Evolutionary conservation across 2,888 invertebrate species (phyloP), one percentile per base, ranked within the genome.

Genomic region (Papilio elwesi): DNA sequence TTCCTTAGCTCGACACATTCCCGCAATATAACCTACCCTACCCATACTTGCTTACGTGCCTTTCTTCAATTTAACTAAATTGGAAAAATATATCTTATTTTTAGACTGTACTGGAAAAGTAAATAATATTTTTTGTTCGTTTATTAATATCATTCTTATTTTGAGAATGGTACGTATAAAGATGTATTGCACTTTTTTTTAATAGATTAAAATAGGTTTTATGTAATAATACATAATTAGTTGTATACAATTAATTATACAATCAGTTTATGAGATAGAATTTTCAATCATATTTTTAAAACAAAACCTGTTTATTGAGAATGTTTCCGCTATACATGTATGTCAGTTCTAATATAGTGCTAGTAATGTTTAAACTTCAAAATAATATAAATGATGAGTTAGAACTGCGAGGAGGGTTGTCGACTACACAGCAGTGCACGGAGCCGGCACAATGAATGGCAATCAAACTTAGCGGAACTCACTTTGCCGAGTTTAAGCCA

Each of bases 381-480:
- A 26, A 68, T 64, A 8, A 59, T 48, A 73, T 53, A 70, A 68
- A 64, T 66, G 51, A 74, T 69, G 57, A 48, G 49, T 64, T 55
- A 26, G 15, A 66, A 74, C 13, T 49, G 26, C 47, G 15, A 16
- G 15, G 36, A 26, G 53, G 57, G 62, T 13, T 43, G 52, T 59
- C 47, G 43, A 57, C 12, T 16, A 16, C 47, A 66, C 59, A 7
- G 64, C n/a, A n/a, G 55, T 67, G 67, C 16, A 51, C 38, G 16
- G 43, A 65, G 65, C 13, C 68, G 77, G 76, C 79, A 82, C 82
- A 87, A 84, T 84, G 79, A 79, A 82, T 82, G 78, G 82, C 83
- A 85, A 88, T 86, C 83, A 82, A 86, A 87, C 80, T 86, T 85
- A 76, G 81, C 75, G 77, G 78, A 84, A 84, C 83, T 82, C 79